A percentile compares a stretch with the other conserved stretches of the same genome.
phyloP scores from a whole-genome alignment of 2,888 invertebrate genomes.

The Clivina fossor region DNA sequence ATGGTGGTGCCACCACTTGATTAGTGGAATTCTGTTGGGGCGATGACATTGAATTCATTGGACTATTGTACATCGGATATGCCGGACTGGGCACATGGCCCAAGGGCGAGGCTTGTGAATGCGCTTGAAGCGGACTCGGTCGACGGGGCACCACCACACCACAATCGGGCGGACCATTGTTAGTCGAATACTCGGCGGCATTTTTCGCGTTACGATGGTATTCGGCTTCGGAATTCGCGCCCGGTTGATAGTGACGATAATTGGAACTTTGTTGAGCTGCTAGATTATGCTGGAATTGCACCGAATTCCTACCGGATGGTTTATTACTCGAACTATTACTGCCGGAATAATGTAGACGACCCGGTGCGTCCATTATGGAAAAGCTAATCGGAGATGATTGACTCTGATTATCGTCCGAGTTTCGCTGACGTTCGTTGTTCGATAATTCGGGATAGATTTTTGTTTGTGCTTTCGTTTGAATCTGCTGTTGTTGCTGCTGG shows the following conservation, averaged over 20 bases:
- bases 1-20: slow-evolving; percentile 63
- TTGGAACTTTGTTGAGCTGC: slow-evolving; percentile 56
- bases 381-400: slow-evolving; percentile 76
- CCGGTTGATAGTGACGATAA: slow-evolving; percentile 66
- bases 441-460: slow-evolving; percentile 73
- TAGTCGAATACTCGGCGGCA: slow-evolving; percentile 56
- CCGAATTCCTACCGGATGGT: slow-evolving; percentile 52
- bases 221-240: slow-evolving; percentile 61
- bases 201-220: slow-evolving; percentile 58
- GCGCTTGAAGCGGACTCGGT: slow-evolving; percentile 68
- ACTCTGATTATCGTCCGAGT: slow-evolving; percentile 58
- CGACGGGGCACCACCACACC: slow-evolving; percentile 65
- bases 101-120: slow-evolving; percentile 71
- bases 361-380: slow-evolving; percentile 71
- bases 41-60: slow-evolving; percentile 74
- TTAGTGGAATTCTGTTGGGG: slow-evolving; percentile 65
- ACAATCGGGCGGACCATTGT: slow-evolving; percentile 59
- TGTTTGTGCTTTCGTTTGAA: slow-evolving; percentile 76
- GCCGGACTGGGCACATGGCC: slow-evolving; percentile 77
- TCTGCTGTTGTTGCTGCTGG: slow-evolving; percentile 51
- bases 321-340: slow-evolving; percentile 60
- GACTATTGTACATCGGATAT: slow-evolving; percentile 84
- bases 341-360: slow-evolving; percentile 63
- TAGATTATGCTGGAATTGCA: slow-evolving; percentile 57
- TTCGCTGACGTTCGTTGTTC: slow-evolving; percentile 43